These are phyloP conservation scores for Lanistes nyassanus DNA, from an alignment of 1,140 invertebrate genomes.

Conservation along the genomic window DNA sequence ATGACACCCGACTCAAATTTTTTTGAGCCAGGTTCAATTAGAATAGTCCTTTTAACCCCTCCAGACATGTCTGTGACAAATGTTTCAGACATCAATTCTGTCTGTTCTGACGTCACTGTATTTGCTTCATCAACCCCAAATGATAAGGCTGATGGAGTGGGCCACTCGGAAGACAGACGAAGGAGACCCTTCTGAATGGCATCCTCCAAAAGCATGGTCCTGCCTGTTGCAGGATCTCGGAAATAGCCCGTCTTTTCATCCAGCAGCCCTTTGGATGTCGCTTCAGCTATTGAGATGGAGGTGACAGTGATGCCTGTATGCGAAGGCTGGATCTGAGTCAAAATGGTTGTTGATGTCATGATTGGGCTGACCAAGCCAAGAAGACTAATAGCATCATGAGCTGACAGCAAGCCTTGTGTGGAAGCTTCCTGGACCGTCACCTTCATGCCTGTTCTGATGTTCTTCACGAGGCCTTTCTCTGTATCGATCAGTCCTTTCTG, in stretches of 20 bases:
- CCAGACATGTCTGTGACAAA: constrained; percentile 37
- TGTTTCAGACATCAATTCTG: constrained; percentile 21
- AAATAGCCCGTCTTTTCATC: constrained; percentile 82
- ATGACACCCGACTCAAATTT: constrained; percentile 50
- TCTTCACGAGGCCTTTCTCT: constrained; percentile 84
- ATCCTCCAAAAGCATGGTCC: constrained; percentile 80
- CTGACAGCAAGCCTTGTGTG: constrained; percentile 53
- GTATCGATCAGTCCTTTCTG: constrained; percentile 85
- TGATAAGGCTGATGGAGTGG: constrained; percentile 81
- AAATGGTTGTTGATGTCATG: constrained; percentile 57
- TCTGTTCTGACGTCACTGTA: constrained; percentile 7
- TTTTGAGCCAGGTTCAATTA: constrained; percentile 31
- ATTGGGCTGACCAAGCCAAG: constrained; percentile 57
- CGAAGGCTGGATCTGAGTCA: constrained; percentile 48
- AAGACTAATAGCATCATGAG: constrained; percentile 53
- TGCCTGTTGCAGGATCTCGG: constrained; percentile 81
- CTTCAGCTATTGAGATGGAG: constrained; percentile 80
- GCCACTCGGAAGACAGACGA: constrained; percentile 80
- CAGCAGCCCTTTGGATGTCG: constrained; percentile 80
- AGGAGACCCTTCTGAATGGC: constrained; percentile 83
- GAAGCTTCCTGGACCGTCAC: constrained; percentile 59
- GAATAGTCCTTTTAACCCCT: constrained; percentile 33
- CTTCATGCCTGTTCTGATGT: constrained; percentile 73
- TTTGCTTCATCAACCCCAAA: constrained; percentile 21
- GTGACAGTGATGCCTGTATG: constrained; percentile 38